These are phyloP conservation scores for Acrocephalus kingi DNA, from an alignment of 2,113 vertebrate species.

Conservation along the genomic window DNA sequence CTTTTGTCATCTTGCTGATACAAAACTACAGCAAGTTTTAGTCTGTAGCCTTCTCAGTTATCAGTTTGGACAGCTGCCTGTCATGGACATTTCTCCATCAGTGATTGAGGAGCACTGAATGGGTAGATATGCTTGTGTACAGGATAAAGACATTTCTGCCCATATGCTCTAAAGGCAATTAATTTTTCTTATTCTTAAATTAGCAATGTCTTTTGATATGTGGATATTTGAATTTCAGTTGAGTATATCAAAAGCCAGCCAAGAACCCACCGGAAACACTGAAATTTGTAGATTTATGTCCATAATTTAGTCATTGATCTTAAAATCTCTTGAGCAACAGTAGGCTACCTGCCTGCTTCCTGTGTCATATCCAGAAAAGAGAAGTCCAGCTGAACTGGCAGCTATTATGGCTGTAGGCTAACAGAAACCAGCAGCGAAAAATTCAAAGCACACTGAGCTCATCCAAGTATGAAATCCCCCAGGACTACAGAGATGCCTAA, in stretches of 20 bases:
- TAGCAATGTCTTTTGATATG: not conserved
- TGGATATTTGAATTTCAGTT: not conserved
- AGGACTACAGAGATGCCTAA: fast-evolving
- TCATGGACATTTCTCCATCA: not conserved
- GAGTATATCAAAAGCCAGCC: not conserved
- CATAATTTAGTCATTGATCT: not conserved
- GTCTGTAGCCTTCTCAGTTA: not conserved
- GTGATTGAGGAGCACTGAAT: not conserved
- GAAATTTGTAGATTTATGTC: not conserved
- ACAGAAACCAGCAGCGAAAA: not conserved
- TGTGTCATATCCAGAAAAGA: not conserved
- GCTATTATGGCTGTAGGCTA: not conserved
- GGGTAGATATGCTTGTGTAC: not conserved
- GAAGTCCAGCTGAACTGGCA: not conserved
- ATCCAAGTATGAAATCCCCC: not conserved
- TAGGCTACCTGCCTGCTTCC: not conserved
- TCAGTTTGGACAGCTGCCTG: not conserved
- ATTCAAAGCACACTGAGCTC: not conserved
- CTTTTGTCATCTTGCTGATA: not conserved
- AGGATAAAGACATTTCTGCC: not conserved
- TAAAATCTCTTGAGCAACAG: not conserved
- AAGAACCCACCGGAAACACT: not conserved
- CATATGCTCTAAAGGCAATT: not conserved
- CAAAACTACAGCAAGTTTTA: not conserved
- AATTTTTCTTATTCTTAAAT: not conserved